Evolutionary conservation across 2,797 vertebrate genomes (phyloP).

Genomic region (Chromis chromis): DNA sequence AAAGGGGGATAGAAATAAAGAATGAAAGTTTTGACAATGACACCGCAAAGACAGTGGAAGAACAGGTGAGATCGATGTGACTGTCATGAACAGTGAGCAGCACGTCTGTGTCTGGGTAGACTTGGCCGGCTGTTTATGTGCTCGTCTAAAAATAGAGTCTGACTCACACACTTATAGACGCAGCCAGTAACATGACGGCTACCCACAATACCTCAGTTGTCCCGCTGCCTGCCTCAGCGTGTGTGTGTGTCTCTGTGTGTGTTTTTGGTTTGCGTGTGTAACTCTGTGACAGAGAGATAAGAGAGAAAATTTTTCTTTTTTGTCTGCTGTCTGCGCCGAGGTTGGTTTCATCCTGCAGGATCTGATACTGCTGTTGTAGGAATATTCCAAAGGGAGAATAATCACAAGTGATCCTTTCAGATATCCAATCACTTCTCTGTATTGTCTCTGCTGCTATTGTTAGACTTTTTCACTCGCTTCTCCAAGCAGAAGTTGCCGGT

Average conservation of each 20-base stretch:
- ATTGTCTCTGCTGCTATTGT: slow-evolving; percentile 51
- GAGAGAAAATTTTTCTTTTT: slow-evolving; percentile 36
- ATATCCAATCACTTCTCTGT: slow-evolving; percentile 41
- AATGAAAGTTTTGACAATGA: slow-evolving; percentile 3
- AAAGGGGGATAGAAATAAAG: background rate
- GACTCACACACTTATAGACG: slow-evolving; percentile 78
- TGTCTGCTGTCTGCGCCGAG: slow-evolving; percentile 34
- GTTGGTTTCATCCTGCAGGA: slow-evolving; percentile 54
- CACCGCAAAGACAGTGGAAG: slow-evolving; percentile 12
- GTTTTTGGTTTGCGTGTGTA: slow-evolving; percentile 51
- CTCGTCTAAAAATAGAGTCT: slow-evolving; percentile 84
- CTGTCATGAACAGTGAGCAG: slow-evolving; percentile 48
- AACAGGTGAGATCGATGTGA: slow-evolving; percentile 57
- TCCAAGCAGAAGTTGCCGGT: slow-evolving; percentile 42
- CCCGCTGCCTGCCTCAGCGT: slow-evolving; percentile 55
- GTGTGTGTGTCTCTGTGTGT: slow-evolving; percentile 45
- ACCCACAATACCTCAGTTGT: slow-evolving; percentile 82
- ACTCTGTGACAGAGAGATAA: slow-evolving; percentile 70
- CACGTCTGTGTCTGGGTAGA: slow-evolving; percentile 79
- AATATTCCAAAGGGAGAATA: slow-evolving; percentile 53
- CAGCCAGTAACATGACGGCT: slow-evolving; percentile 78
- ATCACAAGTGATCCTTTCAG: slow-evolving; percentile 39
- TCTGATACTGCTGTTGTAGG: slow-evolving; percentile 35
- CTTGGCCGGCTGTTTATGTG: slow-evolving; percentile 77
- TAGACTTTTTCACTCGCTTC: slow-evolving; percentile 42